Evolutionary conservation across 2,888 invertebrate species (phyloP), one percentile per base, ranked within the genome.

Genomic region (Tigriopus californicus): DNA sequence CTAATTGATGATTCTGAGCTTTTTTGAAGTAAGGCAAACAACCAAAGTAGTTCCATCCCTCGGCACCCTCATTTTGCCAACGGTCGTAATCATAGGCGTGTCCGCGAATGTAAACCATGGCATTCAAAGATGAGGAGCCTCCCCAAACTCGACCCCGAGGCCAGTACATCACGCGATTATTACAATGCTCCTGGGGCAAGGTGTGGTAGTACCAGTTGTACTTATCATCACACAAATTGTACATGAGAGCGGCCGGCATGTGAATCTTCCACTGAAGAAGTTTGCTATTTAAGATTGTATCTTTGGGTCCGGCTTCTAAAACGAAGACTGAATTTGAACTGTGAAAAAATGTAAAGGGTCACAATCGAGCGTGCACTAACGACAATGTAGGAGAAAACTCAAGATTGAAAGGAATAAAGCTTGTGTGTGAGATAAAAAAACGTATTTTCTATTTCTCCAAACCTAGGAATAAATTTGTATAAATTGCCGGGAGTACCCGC

Each of bases 171-270:
- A 13, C 18, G 15, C 58, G 20, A 40, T 58, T 58, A 33, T 58
- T 48, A 15, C 20, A 20, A 46, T 49, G 49, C 33, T 58, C 33
- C 24, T 58, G 58, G 40, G 58, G 58, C 20, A 49, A 18, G 10
- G 58, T 58, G 22, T 58, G 24, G 18, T 58, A 58, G 40, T 58
- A 58, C 58, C 58, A 58, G 40, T 58, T 58, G 40, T 58, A 58
- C 49, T 58, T 58, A 40, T 58, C 58, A 48, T 58, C 49, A 47
- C 58, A 58, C 10, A 58, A 46, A 49, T 58, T 58, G 33, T 58
- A 58, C 40, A 47, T 58, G 8, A 58, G 49, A 15, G 58, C 58
- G n/a, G 58, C 58, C 12, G 58, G 58, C 58, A 58, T 58, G 40
- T 58, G 58, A 24, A 58, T 58, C 40, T 58, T 58, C 58, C 58